Percentiles rank a stretch among this genome's conserved stretches.
These are phyloP conservation scores for Streblospio benedicti DNA, from an alignment of 1,140 invertebrate species.

Conservation along the genomic window DNA sequence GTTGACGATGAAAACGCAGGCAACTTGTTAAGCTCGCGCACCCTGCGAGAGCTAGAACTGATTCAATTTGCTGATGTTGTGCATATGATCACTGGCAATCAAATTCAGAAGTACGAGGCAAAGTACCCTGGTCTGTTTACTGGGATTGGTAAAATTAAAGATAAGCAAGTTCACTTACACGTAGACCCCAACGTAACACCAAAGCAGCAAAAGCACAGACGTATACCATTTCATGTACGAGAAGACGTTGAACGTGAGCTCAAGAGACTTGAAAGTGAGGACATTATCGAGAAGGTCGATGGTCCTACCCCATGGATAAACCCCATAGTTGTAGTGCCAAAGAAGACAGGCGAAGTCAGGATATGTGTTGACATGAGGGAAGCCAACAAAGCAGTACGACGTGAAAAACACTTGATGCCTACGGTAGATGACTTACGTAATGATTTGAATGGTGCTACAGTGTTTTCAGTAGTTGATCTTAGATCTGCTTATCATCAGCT, in stretches of 20 bases:
- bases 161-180: neutral
- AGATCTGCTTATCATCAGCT: slow-evolving; percentile 29
- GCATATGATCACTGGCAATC: no score
- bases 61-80: no score
- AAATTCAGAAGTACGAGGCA: no score
- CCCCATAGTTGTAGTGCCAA: slow-evolving; percentile 28
- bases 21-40: no score
- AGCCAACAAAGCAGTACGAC: slow-evolving; percentile 24
- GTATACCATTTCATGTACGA: slow-evolving; percentile 23
- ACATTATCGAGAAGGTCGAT: slow-evolving; percentile 29
- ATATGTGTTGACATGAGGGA: slow-evolving; percentile 28
- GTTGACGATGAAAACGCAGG: no score
- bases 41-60: no score
- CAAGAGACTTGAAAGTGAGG: slow-evolving; percentile 18
- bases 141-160: neutral
- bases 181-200: neutral
- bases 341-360: slow-evolving; percentile 21
- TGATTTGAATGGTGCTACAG: slow-evolving; percentile 22
- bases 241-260: slow-evolving; percentile 20
- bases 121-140: no score
- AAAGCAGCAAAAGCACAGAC: slow-evolving; percentile 11
- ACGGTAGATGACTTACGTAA: slow-evolving; percentile 26
- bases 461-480: slow-evolving; percentile 28
- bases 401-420: slow-evolving; percentile 27
- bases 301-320: slow-evolving; percentile 33